Evolutionary conservation across 1,140 invertebrate genomes (phyloP).

Genomic region (Diabrotica undecimpunctata): DNA sequence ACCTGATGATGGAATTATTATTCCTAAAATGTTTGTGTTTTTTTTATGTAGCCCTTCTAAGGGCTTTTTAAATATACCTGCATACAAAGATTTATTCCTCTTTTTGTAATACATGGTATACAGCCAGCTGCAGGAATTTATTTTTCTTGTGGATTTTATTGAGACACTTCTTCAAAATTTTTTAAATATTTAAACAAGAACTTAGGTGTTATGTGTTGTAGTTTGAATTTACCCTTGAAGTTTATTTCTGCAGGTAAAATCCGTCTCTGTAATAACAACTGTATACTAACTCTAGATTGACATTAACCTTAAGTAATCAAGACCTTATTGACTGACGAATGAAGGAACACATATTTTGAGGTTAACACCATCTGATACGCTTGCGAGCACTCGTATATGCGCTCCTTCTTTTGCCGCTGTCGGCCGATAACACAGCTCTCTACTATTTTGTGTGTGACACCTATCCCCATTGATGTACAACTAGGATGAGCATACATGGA

Average conservation of each 20-base stretch:
- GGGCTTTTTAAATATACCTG: too few species aligned
- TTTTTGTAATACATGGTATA: too few species aligned
- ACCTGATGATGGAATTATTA: too few species aligned
- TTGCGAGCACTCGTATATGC: conserved; percentile 1
- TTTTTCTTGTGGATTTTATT: too few species aligned
- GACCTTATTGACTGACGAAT: conserved; percentile 2
- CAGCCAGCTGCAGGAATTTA: too few species aligned
- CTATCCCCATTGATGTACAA: conserved; percentile 2
- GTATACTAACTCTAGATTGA: neutral
- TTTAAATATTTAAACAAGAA: too few species aligned
- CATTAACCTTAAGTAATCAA: conserved; percentile 1
- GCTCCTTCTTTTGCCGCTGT: conserved; percentile 1
- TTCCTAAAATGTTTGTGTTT: too few species aligned
- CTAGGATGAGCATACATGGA: conserved; percentile 2
- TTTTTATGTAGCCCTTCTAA: too few species aligned
- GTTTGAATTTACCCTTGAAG: too few species aligned
- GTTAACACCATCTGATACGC: neutral
- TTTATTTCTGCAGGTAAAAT: neutral
- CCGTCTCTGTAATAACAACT: neutral
- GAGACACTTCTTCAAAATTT: too few species aligned
- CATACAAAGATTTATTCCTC: too few species aligned
- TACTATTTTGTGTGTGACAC: conserved; percentile 2
- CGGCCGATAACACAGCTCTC: conserved; percentile 1
- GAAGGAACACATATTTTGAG: conserved; percentile 2
- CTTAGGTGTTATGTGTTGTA: too few species aligned